Base-by-base conservation (phyloP, 2,888 invertebrate species). In the Tanypteryx hageni region DNA sequence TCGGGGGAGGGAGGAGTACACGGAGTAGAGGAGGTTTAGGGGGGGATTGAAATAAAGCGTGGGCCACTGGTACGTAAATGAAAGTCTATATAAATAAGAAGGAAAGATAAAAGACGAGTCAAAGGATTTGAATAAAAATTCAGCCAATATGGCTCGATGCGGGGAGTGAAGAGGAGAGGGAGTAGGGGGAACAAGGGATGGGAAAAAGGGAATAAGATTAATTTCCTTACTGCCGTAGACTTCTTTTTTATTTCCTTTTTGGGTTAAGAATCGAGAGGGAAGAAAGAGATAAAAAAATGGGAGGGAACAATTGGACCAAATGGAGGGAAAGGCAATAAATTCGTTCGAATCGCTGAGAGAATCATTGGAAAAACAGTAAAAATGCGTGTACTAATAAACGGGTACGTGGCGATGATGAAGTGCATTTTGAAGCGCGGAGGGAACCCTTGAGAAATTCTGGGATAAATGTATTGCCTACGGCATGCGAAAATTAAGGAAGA, bases 141-240 rank as follows among this genome's bases (percentile, higher is more conserved):
- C 85, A 14, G 85, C 85, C 85, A 85, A 85, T 85, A 22, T 85
- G 85, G 76, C 14, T 7, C n/a, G 56, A 8, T 5, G 57, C n/a
- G 57, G 85, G 22, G 22, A 57, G 44, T 16, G 4, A 10, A n/a
- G 18, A 0, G 13, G 64, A 11, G 13, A 11, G n/a, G 11, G 76
- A 0, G 22, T 18, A 22, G 76, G 3, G n/a, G 76, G 27, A 11
- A 9, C 0, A 27, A 7, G 22, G 10, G n/a, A 27, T n/a, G 58
- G 85, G 2, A 22, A 44, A n/a, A n/a, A 58, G 56, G 58, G 85
- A 85, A 58, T 58, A 85, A 85, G 85, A 85, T 85, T 85, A 85
- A 85, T 85, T 85, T 58, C 56, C 56, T 85, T 58, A 85, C n/a
- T 16, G 56, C n/a, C 84, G 84, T 4, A 57, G 85, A 76, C 76